Conservation (phyloP, 2,113 vertebrate genomes). For the Lethenteron reissneri region DNA sequence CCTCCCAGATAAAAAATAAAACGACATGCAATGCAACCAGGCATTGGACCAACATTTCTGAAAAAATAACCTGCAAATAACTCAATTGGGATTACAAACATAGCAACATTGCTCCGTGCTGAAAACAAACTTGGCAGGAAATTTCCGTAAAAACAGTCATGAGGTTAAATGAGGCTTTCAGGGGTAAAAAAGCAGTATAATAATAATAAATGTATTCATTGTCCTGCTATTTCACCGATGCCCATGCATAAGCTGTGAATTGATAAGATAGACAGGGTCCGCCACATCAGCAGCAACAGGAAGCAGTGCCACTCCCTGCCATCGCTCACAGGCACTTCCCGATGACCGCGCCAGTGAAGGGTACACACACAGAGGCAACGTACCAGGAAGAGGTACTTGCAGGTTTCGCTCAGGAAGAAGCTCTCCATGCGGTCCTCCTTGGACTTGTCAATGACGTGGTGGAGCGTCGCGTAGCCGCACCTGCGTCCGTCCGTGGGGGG, state of each 20-base stretch:
- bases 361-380: conserved; percentile 11
- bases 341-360: neutral
- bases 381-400: conserved; percentile 92
- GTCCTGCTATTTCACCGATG: neutral
- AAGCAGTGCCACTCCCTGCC: no score
- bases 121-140: no score
- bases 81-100: no score
- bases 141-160: no score
- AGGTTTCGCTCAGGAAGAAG: conserved; percentile 96
- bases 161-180: neutral
- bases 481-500: conserved; percentile 20
- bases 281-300: neutral
- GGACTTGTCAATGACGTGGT: conserved; percentile 89
- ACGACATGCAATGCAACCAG: no score
- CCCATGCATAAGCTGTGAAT: neutral
- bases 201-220: neutral
- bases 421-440: conserved; percentile 99
- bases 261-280: neutral
- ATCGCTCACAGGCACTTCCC: neutral
- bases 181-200: neutral
- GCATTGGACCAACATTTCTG: no score
- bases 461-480: conserved; percentile 85
- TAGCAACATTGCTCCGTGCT: no score
- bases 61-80: no score
- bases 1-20: no score